Percentiles rank a stretch among this genome's conserved stretches.
phyloP scores from a whole-genome alignment of 2,797 vertebrate species.

The Gymnocypris eckloni region DNA sequence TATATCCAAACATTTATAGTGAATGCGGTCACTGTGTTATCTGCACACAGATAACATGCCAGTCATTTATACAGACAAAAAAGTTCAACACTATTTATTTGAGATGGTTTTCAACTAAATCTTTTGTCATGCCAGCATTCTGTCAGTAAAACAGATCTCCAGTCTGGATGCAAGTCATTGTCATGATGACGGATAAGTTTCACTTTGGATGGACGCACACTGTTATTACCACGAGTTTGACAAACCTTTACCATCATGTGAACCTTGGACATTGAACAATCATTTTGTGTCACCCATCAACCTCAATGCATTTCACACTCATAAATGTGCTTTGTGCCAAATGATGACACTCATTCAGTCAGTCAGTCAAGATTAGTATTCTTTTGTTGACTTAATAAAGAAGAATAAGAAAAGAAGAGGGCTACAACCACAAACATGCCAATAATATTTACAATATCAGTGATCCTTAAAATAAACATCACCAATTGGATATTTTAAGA shows the following conservation, averaged over 20 bases:
- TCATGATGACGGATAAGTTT: slow-evolving; percentile 16
- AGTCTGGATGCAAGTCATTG: background rate
- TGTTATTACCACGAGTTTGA: slow-evolving; percentile 10
- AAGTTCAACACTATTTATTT: background rate
- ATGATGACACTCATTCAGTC: slow-evolving; percentile 21
- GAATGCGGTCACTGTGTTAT: background rate
- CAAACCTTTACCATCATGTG: background rate
- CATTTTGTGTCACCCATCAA: slow-evolving; percentile 12
- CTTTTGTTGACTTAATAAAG: slow-evolving; percentile 7
- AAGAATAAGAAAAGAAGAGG: background rate
- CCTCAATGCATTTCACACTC: slow-evolving; percentile 18
- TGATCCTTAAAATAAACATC: background rate
- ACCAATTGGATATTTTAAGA: background rate
- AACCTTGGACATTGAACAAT: slow-evolving; percentile 2
- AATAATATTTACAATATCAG: slow-evolving; percentile 18
- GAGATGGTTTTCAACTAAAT: slow-evolving; percentile 12
- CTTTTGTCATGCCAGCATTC: slow-evolving; percentile 41
- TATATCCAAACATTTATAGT: slow-evolving; percentile 6
- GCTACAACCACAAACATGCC: slow-evolving; percentile 22
- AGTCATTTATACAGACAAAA: slow-evolving; percentile 22
- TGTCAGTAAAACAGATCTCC: slow-evolving; percentile 1
- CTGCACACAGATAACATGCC: slow-evolving; percentile 17
- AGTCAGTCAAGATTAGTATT: slow-evolving; percentile 10
- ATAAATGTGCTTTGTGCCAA: slow-evolving; percentile 52
- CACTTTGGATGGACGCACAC: slow-evolving; percentile 13